phyloP scores from a whole-genome alignment of 2,797 vertebrate genomes.

The Cheirogaleus major region DNA sequence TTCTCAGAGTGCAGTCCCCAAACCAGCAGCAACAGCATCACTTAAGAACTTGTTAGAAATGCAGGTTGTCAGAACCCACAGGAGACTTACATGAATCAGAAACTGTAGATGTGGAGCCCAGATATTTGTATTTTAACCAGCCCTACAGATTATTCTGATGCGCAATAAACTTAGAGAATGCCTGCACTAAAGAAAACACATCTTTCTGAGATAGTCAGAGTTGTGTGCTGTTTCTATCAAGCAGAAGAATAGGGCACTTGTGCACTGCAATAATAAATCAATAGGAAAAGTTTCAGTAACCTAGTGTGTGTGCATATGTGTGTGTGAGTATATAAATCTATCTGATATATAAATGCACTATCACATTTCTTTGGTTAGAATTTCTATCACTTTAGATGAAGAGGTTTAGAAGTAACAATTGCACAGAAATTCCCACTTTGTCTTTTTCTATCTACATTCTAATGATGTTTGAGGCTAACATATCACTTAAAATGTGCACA shows the following conservation, averaged over 20 bases:
- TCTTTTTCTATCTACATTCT: slow-evolving; percentile 53
- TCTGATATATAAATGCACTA: slow-evolving; percentile 19
- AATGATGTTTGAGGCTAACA: slow-evolving; percentile 61
- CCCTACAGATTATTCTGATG: background rate
- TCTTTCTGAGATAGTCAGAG: background rate
- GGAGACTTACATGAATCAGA: background rate
- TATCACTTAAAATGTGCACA: slow-evolving; percentile 65
- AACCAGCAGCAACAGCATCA: background rate
- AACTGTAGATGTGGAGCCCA: background rate
- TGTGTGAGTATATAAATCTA: background rate
- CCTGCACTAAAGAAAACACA: background rate
- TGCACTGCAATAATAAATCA: background rate
- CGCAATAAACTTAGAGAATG: background rate
- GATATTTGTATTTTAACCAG: background rate
- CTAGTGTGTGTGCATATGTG: too few relatives aligned
- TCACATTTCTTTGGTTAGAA: background rate
- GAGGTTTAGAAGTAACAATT: slow-evolving; percentile 40
- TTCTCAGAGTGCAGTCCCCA: background rate
- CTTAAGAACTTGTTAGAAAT: background rate
- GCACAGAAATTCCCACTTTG: slow-evolving; percentile 42
- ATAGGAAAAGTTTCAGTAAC: background rate
- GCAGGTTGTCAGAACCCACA: background rate
- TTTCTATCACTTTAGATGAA: slow-evolving; percentile 48
- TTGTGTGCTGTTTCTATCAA: background rate
- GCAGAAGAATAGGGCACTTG: background rate